Conservation (phyloP, 2,888 invertebrate species). For the Hipparchia sbordonii region DNA sequence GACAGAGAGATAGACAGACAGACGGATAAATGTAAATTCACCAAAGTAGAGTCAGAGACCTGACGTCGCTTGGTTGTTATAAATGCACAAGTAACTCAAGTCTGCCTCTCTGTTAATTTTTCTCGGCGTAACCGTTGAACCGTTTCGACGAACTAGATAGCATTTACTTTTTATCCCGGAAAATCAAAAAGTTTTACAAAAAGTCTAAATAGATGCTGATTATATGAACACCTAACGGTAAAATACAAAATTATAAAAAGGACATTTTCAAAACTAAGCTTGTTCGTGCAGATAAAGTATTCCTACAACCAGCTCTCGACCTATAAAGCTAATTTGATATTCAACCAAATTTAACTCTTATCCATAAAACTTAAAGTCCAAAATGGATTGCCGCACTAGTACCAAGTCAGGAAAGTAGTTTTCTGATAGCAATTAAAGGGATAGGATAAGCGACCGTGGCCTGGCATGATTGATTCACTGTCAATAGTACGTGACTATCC, state of each 20-base stretch:
- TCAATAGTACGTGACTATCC: constrained; percentile 56
- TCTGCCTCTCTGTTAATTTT: no score
- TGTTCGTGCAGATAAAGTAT: background rate
- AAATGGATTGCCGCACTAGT: background rate
- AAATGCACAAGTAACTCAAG: no score
- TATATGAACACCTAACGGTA: no score
- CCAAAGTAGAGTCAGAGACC: no score
- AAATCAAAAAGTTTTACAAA: no score
- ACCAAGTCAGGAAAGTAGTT: constrained; percentile 29
- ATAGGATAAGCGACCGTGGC: constrained; percentile 15
- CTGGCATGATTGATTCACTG: constrained; percentile 66
- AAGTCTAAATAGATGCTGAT: no score
- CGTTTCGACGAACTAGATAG: no score
- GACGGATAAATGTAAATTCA: background rate
- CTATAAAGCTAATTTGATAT: background rate
- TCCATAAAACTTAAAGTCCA: constrained; percentile 13
- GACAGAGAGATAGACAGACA: background rate
- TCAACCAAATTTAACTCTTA: constrained; percentile 11
- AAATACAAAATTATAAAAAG: no score
- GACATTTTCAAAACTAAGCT: background rate
- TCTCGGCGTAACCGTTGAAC: no score
- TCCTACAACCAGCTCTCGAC: background rate
- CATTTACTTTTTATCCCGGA: no score
- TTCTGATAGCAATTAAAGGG: constrained; percentile 31
- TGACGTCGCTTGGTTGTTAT: no score